These are phyloP conservation scores for Tetranychus truncatus DNA, from an alignment of 2,888 invertebrate genomes.

Conservation along the genomic window DNA sequence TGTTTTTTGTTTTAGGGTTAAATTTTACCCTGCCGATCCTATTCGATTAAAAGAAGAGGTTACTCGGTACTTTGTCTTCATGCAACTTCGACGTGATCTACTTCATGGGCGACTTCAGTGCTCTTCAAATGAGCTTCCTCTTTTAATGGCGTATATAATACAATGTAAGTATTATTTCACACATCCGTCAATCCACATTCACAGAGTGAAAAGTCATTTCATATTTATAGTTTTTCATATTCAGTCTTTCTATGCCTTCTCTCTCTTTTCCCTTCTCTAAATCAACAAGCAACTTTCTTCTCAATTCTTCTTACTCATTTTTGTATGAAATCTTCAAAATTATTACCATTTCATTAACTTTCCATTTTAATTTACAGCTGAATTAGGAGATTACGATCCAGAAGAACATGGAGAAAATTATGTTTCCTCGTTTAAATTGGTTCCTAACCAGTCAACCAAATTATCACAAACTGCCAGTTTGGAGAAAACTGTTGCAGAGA, in stretches of 20 bases:
- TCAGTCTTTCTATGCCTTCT: no score
- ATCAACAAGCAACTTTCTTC: no score
- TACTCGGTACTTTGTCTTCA: conserved; percentile 79
- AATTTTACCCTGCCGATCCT: conserved; percentile 92
- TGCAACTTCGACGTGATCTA: conserved; percentile 80
- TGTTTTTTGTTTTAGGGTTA: conserved; percentile 84
- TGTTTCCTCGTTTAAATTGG: conserved; percentile 69
- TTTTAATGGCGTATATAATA: conserved; percentile 72
- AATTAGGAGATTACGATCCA: conserved; percentile 81
- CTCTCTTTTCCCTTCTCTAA: no score
- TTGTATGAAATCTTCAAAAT: no score
- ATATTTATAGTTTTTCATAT: no score
- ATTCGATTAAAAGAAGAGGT: conserved; percentile 77
- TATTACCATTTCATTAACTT: neutral
- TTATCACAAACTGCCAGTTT: conserved; percentile 58
- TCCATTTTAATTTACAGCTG: conserved; percentile 44
- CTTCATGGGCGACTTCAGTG: conserved; percentile 85
- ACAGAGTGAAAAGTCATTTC: no score
- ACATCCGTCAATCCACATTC: conserved; percentile 2
- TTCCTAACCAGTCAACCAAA: conserved; percentile 43
- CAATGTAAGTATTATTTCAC: conserved; percentile 49
- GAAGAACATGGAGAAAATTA: conserved; percentile 71
- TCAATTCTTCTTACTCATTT: no score
- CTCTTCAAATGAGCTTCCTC: conserved; percentile 59
- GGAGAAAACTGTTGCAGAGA: conserved; percentile 78